Conservation (phyloP, 2,797 vertebrate genomes). For the Oceanodroma leucorhoa region DNA sequence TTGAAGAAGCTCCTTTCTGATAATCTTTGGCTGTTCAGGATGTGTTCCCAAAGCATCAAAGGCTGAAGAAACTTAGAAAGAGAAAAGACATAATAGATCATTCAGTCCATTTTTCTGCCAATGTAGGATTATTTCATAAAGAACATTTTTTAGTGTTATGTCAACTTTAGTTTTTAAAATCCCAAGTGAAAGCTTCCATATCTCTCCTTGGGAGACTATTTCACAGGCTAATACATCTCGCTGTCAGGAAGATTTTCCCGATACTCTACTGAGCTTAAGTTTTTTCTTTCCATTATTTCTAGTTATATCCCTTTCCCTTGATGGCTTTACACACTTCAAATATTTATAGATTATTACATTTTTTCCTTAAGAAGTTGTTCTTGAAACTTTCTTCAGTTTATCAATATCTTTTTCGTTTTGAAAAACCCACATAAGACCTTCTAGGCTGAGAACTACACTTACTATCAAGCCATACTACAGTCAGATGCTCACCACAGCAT, state of each 20-base stretch:
- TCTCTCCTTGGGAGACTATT: constrained; percentile 26
- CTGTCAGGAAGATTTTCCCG: neutral
- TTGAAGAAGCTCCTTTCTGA: neutral
- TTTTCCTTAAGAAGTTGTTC: neutral
- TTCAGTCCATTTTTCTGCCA: neutral
- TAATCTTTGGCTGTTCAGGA: neutral
- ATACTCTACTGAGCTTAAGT: constrained; percentile 7
- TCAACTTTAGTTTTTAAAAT: constrained; percentile 56
- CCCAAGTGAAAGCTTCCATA: constrained; percentile 31
- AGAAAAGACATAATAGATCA: neutral
- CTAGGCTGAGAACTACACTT: neutral
- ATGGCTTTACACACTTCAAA: constrained; percentile 3
- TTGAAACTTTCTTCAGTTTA: neutral
- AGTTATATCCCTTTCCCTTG: neutral
- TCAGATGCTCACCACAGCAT: neutral
- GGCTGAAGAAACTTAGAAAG: neutral
- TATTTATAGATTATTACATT: constrained; percentile 9
- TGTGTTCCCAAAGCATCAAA: neutral
- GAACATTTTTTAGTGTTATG: constrained; percentile 29
- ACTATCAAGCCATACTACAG: neutral
- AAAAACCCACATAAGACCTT: neutral
- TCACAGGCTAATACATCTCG: constrained; percentile 28
- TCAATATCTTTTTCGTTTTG: neutral
- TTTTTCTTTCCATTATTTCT: constrained; percentile 42
- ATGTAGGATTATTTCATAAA: constrained; percentile 26